Evolutionary conservation across 2,113 vertebrate species (phyloP).

Genomic region (Arothron firmamentum): DNA sequence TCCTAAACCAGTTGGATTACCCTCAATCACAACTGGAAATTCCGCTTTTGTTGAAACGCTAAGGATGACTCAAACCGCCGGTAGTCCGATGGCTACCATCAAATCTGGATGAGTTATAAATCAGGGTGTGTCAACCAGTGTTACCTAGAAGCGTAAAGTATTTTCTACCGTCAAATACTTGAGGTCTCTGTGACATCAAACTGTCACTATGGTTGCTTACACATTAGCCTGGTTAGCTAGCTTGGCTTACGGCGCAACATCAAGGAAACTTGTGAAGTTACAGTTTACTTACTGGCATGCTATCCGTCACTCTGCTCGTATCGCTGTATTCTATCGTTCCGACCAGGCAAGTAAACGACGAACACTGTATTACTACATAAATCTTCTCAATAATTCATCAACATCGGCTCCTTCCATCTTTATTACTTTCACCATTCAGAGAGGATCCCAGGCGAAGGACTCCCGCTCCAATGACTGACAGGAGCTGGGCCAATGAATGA

Average conservation of each 20-base stretch:
- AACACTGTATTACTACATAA: conserved; percentile 61
- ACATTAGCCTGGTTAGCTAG: conserved; percentile 65
- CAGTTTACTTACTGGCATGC: conserved; percentile 76
- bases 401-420: conserved; percentile 69
- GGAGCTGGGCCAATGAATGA: conserved; percentile 52
- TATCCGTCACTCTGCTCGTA: conserved; percentile 50
- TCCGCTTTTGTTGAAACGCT: neutral
- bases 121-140: neutral
- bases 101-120: neutral
- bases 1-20: conserved; percentile 1
- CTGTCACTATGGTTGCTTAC: conserved; percentile 48
- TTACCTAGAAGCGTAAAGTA: conserved; percentile 15
- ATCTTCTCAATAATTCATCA: conserved; percentile 68
- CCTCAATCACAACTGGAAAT: conserved; percentile 3
- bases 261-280: conserved; percentile 34
- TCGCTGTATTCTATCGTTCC: conserved; percentile 33
- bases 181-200: conserved; percentile 51
- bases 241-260: conserved; percentile 47
- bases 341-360: conserved; percentile 11
- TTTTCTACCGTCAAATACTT: conserved; percentile 11
- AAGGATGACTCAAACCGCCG: neutral
- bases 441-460: conserved; percentile 56
- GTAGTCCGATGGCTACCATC: neutral
- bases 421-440: conserved; percentile 75
- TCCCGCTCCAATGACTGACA: conserved; percentile 38